Evolutionary conservation across 1,140 invertebrate genomes (phyloP), one percentile per base, ranked within the genome.

Genomic region (Holcopasites calliopsidis): DNA sequence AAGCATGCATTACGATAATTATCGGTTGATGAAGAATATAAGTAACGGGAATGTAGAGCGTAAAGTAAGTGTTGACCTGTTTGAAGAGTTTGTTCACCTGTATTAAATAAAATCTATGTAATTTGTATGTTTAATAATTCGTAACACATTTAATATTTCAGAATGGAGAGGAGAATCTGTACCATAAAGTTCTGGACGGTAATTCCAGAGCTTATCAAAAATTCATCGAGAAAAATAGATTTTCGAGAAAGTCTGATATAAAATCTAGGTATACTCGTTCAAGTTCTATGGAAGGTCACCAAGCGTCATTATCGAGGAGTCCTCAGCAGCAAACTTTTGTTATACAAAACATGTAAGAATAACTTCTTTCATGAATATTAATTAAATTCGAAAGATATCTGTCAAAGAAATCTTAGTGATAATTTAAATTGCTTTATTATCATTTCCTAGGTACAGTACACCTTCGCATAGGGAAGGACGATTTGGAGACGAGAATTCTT

Each of bases 361-460:
- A 16, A 38, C 1, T 18, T 64, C 1, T 68, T 13, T 47, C n/a
- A 2, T 2, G 16, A 3, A 28, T 60, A 6, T 23, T 21, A 0
- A 1, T 40, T 55, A 7, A 13, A 23, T 7, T 13, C 13, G 13
- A 21, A 40, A 11, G 16, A 6, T 2, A 18, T n/a, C 1, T 16
- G 5, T 16, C 44, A 1, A 21, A 1, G 60, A 13, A 28, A 38
- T 3, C 23, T 23, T 5, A 31, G 1, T 6, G 5, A 57, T 31
- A 11, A 26, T 23, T 13, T 16, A 6, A 18, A 50, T 26, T 7
- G 5, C n/a, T 47, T 7, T 42, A 40, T 33, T 60, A 64, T 42
- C 1, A 31, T 60, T 72, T 64, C 75, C 44, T 6, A 88, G 88
- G 6, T 87, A 87, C 49, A 86, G 71, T 38, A 64, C 87, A 10